Evolutionary conservation across 92 coral and sea anemone species (phyloP).

Genomic region (Epizoanthus rinbou): DNA sequence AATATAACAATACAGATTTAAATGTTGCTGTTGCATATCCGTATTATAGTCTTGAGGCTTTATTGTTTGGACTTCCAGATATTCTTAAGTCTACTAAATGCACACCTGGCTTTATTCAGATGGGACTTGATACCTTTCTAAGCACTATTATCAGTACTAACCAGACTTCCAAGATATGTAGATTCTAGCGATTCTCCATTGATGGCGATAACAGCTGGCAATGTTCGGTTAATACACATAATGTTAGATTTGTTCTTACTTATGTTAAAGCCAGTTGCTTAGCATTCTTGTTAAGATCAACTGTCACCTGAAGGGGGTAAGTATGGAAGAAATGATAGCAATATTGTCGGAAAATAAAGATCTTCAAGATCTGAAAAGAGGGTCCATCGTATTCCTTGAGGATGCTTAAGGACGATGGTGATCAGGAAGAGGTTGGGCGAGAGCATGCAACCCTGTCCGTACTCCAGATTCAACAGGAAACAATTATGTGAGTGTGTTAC

Average conservation of each 20-base stretch:
- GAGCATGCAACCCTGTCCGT: slow-evolving; percentile 42
- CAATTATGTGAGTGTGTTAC: slow-evolving; percentile 14
- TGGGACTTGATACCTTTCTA: slow-evolving; percentile 29
- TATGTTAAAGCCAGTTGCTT: not conserved
- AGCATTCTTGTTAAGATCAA: not conserved
- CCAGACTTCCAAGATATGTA: slow-evolving; percentile 35
- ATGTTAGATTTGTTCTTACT: not conserved
- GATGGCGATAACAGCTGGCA: too few species aligned
- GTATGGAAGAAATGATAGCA: slow-evolving; percentile 19
- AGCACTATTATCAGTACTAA: slow-evolving; percentile 29
- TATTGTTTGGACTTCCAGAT: not conserved
- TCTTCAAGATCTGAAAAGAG: slow-evolving; percentile 38
- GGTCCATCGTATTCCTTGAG: slow-evolving; percentile 49
- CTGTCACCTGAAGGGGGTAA: slow-evolving; percentile 6
- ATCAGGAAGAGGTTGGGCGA: slow-evolving; percentile 41
- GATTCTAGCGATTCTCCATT: not conserved
- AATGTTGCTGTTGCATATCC: not conserved
- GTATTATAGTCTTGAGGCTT: too few species aligned
- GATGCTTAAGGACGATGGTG: not conserved
- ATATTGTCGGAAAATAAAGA: slow-evolving; percentile 36
- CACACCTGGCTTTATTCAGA: slow-evolving; percentile 39
- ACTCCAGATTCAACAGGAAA: slow-evolving; percentile 44
- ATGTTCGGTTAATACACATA: not conserved
- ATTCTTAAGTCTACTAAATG: slow-evolving; percentile 10
- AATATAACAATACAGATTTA: slow-evolving; percentile 28